Evolutionary conservation across 2,113 vertebrate species (phyloP), one percentile per base, ranked within the genome.

Genomic region (Cnemophilus loriae): DNA sequence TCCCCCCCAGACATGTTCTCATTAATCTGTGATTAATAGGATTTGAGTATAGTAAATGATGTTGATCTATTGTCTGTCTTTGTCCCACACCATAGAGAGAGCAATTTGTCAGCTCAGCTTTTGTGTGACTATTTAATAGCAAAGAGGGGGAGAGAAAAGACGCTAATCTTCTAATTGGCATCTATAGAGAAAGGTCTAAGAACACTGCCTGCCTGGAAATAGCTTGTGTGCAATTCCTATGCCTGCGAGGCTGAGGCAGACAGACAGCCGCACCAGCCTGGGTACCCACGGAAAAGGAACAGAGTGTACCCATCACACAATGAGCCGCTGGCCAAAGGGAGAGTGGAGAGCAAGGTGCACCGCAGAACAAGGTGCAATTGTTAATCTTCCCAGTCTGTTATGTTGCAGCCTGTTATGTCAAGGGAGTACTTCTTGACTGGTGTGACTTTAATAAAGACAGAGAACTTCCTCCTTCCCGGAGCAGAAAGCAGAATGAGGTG

Each of bases 11-110:
- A 98, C 98, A 97, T 98, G 97, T 97, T 98, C 98, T 98, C 98
- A 98, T 98, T 98, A 98, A 98, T 98, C 98, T 97, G 97, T 98
- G 98, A 98, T 98, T 98, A 98, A 98, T 98, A 98, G 97, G 98
- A 98, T 98, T 98, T 96, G 97, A 98, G 97, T 97, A 97, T 97
- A 97, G 97, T 98, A 98, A 98, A 98, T 98, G 97, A 98, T 97
- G 98, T 98, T 98, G 97, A 98, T 98, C 97, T 98, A 98, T 98
- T 98, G 98, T 98, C 98, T 98, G 98, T 98, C 97, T 98, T 98
- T 98, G 97, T 98, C 85, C 86, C 96, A 97, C 96, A 96, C 95
- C 96, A 95, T 86, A 96, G 97, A 98, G 97, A 97, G 97, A 98
- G 97, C 97, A 98, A 98, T 98, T 98, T 98, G 97, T 98, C 98